Conservation (phyloP, 2,888 invertebrate genomes). For the Hartigia nigra region DNA sequence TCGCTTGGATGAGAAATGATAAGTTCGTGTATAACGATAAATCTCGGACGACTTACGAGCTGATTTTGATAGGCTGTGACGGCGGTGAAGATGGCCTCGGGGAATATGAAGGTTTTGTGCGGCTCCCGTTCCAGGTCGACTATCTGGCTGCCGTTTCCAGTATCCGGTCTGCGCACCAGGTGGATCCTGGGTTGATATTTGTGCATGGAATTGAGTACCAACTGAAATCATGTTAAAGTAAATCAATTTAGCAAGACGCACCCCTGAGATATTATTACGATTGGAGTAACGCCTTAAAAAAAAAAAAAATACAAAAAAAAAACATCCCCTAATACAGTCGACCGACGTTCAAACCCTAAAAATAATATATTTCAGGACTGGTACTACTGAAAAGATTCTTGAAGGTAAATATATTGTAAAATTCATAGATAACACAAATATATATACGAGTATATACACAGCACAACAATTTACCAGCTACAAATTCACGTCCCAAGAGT, state of each 20-base stretch:
- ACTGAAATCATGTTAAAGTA: constrained; percentile 67
- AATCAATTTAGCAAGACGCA: neutral
- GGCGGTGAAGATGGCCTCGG: constrained; percentile 86
- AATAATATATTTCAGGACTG: neutral
- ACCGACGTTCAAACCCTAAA: neutral
- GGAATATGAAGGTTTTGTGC: constrained; percentile 82
- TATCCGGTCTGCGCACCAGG: constrained; percentile 76
- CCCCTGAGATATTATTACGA: neutral
- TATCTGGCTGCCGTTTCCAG: constrained; percentile 70
- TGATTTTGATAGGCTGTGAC: constrained; percentile 91
- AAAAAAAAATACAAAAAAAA: no score
- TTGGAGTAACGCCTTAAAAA: neutral
- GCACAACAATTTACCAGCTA: neutral
- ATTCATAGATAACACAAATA: neutral
- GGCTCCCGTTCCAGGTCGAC: constrained; percentile 79
- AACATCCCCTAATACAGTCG: no score
- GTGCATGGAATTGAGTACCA: constrained; percentile 88
- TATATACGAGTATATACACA: neutral
- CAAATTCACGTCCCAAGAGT: neutral
- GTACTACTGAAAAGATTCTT: no score
- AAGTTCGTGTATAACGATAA: neutral
- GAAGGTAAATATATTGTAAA: neutral
- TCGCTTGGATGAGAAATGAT: constrained; percentile 3
- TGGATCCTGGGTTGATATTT: constrained; percentile 86
- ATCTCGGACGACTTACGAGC: constrained; percentile 73